Percentiles rank a stretch among this genome's conserved stretches.
Conservation (phyloP, 2,797 vertebrate species). For the Sebastes alutus region DNA sequence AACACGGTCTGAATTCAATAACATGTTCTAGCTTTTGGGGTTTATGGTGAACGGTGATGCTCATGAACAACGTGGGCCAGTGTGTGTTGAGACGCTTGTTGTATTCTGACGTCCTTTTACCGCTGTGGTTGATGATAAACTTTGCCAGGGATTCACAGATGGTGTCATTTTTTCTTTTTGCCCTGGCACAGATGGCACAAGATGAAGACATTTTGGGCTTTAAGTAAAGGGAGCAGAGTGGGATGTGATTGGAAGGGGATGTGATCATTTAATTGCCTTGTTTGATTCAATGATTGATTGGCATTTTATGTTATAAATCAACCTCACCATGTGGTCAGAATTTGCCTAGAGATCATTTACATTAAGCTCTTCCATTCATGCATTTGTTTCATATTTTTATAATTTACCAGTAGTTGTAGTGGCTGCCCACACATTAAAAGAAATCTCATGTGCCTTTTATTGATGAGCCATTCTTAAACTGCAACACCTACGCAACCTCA, state of each 20-base stretch:
- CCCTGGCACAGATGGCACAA: slow-evolving; percentile 50
- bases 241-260: background rate
- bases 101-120: slow-evolving; percentile 8
- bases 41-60: background rate
- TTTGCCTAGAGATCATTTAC: background rate
- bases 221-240: slow-evolving; percentile 2
- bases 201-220: slow-evolving; percentile 22
- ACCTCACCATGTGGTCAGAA: background rate
- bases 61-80: background rate
- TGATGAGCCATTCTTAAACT: slow-evolving; percentile 5
- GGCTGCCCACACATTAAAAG: background rate
- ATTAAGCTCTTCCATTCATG: background rate
- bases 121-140: slow-evolving; percentile 12
- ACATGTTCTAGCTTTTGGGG: background rate
- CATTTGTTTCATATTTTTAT: background rate
- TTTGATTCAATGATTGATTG: background rate
- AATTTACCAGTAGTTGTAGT: background rate
- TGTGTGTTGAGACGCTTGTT: background rate
- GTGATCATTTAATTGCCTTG: background rate
- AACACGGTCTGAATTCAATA: background rate
- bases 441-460: background rate
- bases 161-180: slow-evolving; percentile 50
- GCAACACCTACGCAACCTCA: background rate
- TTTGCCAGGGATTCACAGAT: slow-evolving; percentile 61
- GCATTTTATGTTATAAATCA: background rate